A percentile compares a stretch with the other conserved stretches of the same genome.
Conservation (phyloP, 2,113 vertebrate genomes). For the Sylvietta virens region DNA sequence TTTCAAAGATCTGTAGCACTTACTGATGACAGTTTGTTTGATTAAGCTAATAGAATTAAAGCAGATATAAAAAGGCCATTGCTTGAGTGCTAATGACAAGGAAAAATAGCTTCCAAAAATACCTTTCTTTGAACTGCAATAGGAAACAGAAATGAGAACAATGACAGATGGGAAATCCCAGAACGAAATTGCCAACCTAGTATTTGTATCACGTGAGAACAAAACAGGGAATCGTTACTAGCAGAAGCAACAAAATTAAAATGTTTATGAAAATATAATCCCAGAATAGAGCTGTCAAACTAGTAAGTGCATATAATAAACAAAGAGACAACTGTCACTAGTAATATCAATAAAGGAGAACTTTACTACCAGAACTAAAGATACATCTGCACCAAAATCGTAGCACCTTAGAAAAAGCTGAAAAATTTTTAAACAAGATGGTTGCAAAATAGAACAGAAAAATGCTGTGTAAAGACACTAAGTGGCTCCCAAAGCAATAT, state of each 20-base stretch:
- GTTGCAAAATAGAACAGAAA: accelerated
- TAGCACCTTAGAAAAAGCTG: not conserved
- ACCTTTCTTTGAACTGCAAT: not conserved
- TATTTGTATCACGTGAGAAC: not conserved
- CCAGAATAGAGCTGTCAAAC: not conserved
- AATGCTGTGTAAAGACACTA: not conserved
- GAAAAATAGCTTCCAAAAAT: not conserved
- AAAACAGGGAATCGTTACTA: not conserved
- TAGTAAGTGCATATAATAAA: not conserved
- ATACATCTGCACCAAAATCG: not conserved
- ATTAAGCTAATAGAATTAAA: not conserved
- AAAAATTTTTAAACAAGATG: not conserved
- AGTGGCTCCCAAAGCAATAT: not conserved
- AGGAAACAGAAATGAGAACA: not conserved
- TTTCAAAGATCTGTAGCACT: not conserved
- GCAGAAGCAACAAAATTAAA: not conserved
- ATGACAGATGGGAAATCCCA: not conserved
- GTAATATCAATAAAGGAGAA: not conserved
- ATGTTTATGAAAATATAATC: not conserved
- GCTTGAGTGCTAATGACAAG: not conserved
- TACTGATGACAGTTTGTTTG: not conserved
- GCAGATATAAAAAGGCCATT: not conserved
- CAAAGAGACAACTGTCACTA: not conserved
- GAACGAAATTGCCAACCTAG: not conserved
- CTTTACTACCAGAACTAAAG: not conserved